Conservation (phyloP, 2,113 vertebrate genomes). For the Ciconia stormi region DNA sequence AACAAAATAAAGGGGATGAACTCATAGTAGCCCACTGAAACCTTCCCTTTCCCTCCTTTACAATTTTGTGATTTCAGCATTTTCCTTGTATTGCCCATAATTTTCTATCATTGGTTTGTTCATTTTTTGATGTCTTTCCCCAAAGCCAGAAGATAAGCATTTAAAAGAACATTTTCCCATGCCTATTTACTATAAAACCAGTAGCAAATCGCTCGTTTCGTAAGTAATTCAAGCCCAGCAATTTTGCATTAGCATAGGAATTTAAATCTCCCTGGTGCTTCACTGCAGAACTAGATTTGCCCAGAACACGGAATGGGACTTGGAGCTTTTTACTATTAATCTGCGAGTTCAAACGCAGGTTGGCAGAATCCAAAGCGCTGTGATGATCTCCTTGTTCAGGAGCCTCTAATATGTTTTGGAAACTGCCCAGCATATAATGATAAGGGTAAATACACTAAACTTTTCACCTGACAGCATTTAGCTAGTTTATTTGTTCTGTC, state of each 20-base stretch:
- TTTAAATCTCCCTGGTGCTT: neutral
- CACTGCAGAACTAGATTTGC: neutral
- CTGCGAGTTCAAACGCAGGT: neutral
- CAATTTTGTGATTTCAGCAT: neutral
- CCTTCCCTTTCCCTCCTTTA: neutral
- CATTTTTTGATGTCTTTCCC: neutral
- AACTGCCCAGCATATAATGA: neutral
- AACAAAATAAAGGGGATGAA: neutral
- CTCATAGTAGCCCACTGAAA: neutral
- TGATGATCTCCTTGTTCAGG: neutral
- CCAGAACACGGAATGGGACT: neutral
- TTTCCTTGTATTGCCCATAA: neutral
- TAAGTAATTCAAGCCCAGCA: constrained; percentile 18
- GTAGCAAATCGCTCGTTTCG: neutral
- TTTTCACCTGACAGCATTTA: neutral
- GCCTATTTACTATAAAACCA: neutral
- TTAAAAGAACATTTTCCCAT: neutral
- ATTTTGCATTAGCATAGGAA: constrained; percentile 14
- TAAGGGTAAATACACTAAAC: neutral
- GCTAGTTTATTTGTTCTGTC: neutral
- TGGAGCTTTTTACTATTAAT: neutral
- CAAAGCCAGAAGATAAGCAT: neutral
- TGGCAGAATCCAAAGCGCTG: neutral
- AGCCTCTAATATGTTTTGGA: neutral
- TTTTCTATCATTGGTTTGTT: neutral